Base-by-base conservation (phyloP, 2,113 vertebrate species). In the Alethe diademata region DNA sequence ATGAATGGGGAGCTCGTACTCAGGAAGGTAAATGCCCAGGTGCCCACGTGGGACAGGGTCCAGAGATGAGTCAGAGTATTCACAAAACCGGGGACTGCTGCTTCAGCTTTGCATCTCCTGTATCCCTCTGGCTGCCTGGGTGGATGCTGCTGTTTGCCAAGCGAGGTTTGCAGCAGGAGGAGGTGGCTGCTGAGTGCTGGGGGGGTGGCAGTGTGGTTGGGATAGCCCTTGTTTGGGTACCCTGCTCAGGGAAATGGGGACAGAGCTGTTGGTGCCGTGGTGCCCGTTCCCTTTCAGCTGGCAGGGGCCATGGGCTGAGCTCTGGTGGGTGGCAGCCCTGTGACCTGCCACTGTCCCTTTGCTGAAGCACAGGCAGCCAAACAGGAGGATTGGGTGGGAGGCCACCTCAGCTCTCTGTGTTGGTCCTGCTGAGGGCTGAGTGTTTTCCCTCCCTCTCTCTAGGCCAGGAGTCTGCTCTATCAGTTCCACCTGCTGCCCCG, bases 1-100 rank as follows among this genome's bases (percentile, higher is more conserved):
- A 99, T 99, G 99, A 99, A 99, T 4, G 99, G 99, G 67, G 99
- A 99, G 36, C 98, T 99, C 42, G 99, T 99, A 45, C 99, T 99
- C 92, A 98, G 99, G 92, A 99, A 99, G 99, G 99, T 99, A 95
- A 95, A 54, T 57, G 38, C 53, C 64, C 8, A 1, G 6, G 38
- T 13, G 57, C 57, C 35, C 53, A 1, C 1, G 26, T 42, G 56
- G 56, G 48, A 6, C 29, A 4, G 1, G 51, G 29, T 23, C 47
- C 22, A 9, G 60, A 40, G 19, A 38, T 33, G 71, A 58, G 60
- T 38, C 79, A 50, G 43, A 23, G 20, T 4, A 0, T 14, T 42
- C 20, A 40, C 79, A 80, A 67, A 36, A 51, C 16, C 2, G 1
- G 48, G 33, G 40, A 19, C 25, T 16, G 67, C 51, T 54, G 78